Evolutionary conservation across 30 jellyfish, hydroid and myxozoan genomes (phyloP), one percentile per base, ranked within the genome.

Genomic region (Clytia hemisphaerica): DNA sequence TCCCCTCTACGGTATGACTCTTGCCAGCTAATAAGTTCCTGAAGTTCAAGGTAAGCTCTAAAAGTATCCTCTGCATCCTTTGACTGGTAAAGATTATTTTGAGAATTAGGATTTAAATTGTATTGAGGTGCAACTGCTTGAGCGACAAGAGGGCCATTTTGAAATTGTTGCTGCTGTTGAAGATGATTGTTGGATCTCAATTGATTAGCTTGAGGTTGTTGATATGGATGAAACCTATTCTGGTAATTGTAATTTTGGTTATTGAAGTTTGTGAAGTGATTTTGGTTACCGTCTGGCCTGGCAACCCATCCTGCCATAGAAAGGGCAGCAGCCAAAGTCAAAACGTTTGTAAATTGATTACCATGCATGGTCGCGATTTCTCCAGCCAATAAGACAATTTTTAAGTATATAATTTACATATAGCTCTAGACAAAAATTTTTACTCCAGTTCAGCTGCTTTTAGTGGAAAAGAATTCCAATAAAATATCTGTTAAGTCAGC

Each of bases 231-330:
- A 57, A 22, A 57, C 33, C 70, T 37, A 22, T 2, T 31, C 25
- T 45, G 0, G 60, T 46, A 3, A 33, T 57, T 6, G 70, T 14
- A 21, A 21, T 7, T 4, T 22, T 57, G 51, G 19, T 42, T 42
- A 16, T 12, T 21, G 14, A 19, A 16, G 19, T 42, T 42, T 1
- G 14, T 26, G 30, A 22, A 37, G 35, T 21, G 44, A 5, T n/a
- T 37, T 22, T 26, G 19, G 27, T 28, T n/a, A 57, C 30, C 70
- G 6, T 37, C 44, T n/a, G 70, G 4, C 19, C 70, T 37, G 30
- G 70, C 70, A 57, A 57, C 70, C 70, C 70, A 57, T 12, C 70
- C 70, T 3, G 70, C 70, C 44, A 57, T 7, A 31, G 70, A 57
- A 22, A 57, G 16, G 30, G 70, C 51, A 4, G 70, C 70, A 6